Base-by-base conservation (phyloP, 2,113 vertebrate genomes). In the Crypturellus undulatus region DNA sequence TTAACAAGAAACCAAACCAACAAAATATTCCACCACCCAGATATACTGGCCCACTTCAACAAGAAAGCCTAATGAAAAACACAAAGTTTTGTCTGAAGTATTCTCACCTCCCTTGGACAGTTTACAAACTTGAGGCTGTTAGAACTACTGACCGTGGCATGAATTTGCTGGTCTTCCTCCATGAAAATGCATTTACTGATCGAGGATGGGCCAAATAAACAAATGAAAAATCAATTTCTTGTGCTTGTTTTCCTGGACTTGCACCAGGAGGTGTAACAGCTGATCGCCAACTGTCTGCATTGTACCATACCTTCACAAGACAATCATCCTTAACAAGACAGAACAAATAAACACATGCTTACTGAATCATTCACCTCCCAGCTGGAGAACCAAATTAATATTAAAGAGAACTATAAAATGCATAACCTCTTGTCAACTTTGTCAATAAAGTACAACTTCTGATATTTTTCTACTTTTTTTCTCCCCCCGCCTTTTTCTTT, bases 301-400 rank as follows among this genome's bases (percentile, higher is more conserved):
- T 99, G 97, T 99, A 99, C 99, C 99, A 99, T 7, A 99, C 98
- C 90, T 99, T 99, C 79, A 99, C 98, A 75, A 99, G 98, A 93
- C 99, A 99, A 92, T 99, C 99, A 90, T 99, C 98, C 99, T 99
- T 94, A 32, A 42, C 34, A 73, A 24, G 47, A 45, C 51, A 56
- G 70, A 54, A 84, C 81, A 22, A 79, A 82, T 26, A 87, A 16
- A 60, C 19, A 28, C 30, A 49, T 20, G 34, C 30, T 51, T 63
- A 63, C 42, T 24, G 19, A 68, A 17, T 49, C n/a, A 34, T n/a
- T n/a, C 22, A n/a, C n/a, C 40, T 30, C 15, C 22, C 21, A 47
- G 12, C 3, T 10, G 45, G 32, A 49, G 22, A 49, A 49, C 15
- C 67, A 49, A 15, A 24, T 49, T 5, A 70, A 70, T 10, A 16